Conservation (phyloP, 2,888 invertebrate species). For the Phytoseiulus persimilis region DNA sequence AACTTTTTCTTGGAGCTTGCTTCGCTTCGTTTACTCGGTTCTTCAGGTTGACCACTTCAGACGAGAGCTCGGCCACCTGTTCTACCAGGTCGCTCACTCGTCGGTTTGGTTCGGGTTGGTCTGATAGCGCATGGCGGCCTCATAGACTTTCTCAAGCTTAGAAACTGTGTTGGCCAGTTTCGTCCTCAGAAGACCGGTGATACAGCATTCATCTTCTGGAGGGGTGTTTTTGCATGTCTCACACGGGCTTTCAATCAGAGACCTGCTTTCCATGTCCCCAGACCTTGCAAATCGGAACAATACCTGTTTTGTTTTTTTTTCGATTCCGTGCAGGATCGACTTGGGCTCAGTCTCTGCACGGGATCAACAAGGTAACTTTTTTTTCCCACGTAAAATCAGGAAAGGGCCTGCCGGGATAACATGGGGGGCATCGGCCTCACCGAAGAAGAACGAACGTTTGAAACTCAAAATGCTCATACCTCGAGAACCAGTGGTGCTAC, state of each 20-base stretch:
- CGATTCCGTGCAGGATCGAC: too few relatives aligned
- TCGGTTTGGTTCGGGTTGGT: neutral
- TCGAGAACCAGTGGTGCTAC: too few relatives aligned
- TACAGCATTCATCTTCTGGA: neutral
- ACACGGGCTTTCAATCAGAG: neutral
- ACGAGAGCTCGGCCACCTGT: neutral
- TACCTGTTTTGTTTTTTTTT: too few relatives aligned
- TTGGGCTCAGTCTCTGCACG: too few relatives aligned
- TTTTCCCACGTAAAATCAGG: too few relatives aligned
- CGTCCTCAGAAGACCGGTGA: neutral
- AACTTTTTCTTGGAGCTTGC: neutral
- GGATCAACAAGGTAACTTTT: too few relatives aligned
- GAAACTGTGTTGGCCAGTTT: neutral
- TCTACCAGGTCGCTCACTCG: neutral
- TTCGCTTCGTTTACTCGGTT: neutral
- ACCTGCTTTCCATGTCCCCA: neutral
- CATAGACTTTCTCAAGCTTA: neutral
- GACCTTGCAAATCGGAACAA: neutral
- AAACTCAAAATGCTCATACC: too few relatives aligned
- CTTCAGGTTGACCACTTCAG: neutral
- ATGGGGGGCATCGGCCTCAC: too few relatives aligned
- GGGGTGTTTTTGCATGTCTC: neutral
- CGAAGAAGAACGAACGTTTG: too few relatives aligned
- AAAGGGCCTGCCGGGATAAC: too few relatives aligned
- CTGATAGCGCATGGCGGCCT: neutral